Evolutionary conservation across 2,113 vertebrate genomes (phyloP), one percentile per base, ranked within the genome.

Genomic region (Nibea coibor): DNA sequence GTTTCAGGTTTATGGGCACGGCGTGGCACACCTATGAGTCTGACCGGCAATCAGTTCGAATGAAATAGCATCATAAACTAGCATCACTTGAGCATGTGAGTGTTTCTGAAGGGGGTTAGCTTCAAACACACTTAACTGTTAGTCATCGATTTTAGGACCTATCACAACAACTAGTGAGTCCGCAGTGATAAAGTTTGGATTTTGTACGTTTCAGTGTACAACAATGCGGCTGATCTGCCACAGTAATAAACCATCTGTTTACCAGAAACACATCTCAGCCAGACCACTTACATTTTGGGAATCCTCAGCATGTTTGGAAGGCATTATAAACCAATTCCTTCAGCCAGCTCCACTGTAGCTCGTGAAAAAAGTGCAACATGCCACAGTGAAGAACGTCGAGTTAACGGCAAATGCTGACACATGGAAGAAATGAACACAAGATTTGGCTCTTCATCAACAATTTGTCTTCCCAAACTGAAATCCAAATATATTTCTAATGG

Each of bases 271-370:
- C 65, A 22, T 6, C 11, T 45, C 0, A 61, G 72, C 0, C 61
- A 59, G 47, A 56, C 35, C 48, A 63, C 19, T 51, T 24, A 12
- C 31, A 54, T 19, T 28, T 8, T 51, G 28, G 17, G 10, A 59
- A 31, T 65, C 42, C 22, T 51, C 39, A 51, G 51, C 9, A 71
- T 71, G 66, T 50, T 5, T 51, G 67, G 67, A 82, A 82, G 50
- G 42, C n/a, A 65, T 28, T 11, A 26, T 28, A 39, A 58, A 72
- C 22, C 26, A 26, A 76, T 58, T 43, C 39, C 43, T 35, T 57
- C 58, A 56, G 42, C 48, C 20, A 57, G 65, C 31, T 20, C 12
- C 58, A 64, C 28, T 64, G 16, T 20, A 26, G 26, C 70, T 26
- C 39, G 57, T 63, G 24, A 26, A 39, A 22, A 54, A 47, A 69